Base-by-base conservation (phyloP, 2,113 vertebrate genomes). In the western clawed frog (Xenopus tropicalis) region DNA sequence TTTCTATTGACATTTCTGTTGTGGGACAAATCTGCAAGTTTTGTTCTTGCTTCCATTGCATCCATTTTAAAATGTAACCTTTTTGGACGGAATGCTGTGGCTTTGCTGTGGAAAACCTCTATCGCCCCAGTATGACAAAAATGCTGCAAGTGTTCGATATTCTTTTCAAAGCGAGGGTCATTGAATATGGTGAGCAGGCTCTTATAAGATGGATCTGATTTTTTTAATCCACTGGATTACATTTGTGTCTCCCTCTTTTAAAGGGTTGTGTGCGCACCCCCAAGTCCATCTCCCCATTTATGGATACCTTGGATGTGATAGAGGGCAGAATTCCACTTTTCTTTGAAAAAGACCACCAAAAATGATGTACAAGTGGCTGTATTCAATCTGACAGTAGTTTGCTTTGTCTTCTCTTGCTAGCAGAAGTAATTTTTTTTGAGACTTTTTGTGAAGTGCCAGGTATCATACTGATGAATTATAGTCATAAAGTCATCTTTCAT, bases 321-420 rank as follows among this genome's bases (percentile, higher is more conserved):
- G 3, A 69, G 52, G 17, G 54, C 12, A 16, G 51, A 37, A 12
- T 69, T 23, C 67, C 67, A 69, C 11, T 56, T 24, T 19, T 69
- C 67, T 10, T 51, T 19, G 4, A 69, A n/a, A 22, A 17, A 25
- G 23, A 69, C 67, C 67, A 69, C 67, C 25, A 69, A 24, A 69
- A 69, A 54, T 69, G 51, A 37, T 69, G 57, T 11, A 19, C 42
- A 14, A 69, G 37, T 25, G 48, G 52, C 20, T 48, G 67, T 37
- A 69, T 69, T 51, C 67, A 69, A 14, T 69, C 51, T 14, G 51
- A 22, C 14, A 69, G 54, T 2, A 24, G 48, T 52, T 46, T 52
- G 37, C 66, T 52, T 11, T 57, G 52, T 57, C 54, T 29, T 20
- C 56, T 56, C 52, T 43, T 69, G 52, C 67, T 58, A 19, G 51